These are phyloP conservation scores for Cydia fagiglandana DNA, from an alignment of 1,140 invertebrate species.

Conservation along the genomic window DNA sequence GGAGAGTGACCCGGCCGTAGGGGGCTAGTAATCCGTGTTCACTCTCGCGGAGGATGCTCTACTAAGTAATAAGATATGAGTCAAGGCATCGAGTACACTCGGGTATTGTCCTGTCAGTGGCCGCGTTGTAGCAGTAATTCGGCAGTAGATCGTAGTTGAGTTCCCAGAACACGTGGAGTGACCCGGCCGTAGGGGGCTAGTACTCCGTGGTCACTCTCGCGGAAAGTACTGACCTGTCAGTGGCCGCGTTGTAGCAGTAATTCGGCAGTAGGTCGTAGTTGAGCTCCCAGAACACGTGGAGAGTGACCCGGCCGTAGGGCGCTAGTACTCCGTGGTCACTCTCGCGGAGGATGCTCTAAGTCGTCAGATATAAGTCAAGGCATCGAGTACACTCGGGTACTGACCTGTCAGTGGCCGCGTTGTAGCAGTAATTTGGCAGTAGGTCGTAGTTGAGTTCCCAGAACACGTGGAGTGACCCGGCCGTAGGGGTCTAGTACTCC, in stretches of 20 bases:
- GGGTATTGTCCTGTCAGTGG: constrained; percentile 90
- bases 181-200: constrained; percentile 97
- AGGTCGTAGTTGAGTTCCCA: constrained; percentile 99
- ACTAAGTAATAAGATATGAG: too few relatives aligned
- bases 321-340: constrained; percentile 99
- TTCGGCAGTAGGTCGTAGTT: constrained; percentile 99
- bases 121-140: constrained; percentile 97
- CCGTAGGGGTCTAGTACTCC: constrained; percentile 98
- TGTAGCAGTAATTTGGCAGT: constrained; percentile 90
- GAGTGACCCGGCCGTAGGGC: constrained; percentile 96
- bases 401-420: too few relatives aligned
- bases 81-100: neutral
- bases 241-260: constrained; percentile 97
- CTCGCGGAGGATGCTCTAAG: constrained; percentile 90
- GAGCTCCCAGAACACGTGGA: constrained; percentile 99
- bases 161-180: constrained; percentile 98
- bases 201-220: constrained; percentile 99
- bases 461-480: constrained; percentile 97
- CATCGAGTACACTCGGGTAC: too few relatives aligned
- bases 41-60: constrained; percentile 94
- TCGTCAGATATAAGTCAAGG: too few relatives aligned
- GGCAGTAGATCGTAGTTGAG: constrained; percentile 98
- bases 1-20: constrained; percentile 97
- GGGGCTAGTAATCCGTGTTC: constrained; percentile 99
- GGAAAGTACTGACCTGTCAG: constrained; percentile 86